phyloP scores from a whole-genome alignment of 53 echinoderm and acorn worm genomes.

The Henricia sp. region DNA sequence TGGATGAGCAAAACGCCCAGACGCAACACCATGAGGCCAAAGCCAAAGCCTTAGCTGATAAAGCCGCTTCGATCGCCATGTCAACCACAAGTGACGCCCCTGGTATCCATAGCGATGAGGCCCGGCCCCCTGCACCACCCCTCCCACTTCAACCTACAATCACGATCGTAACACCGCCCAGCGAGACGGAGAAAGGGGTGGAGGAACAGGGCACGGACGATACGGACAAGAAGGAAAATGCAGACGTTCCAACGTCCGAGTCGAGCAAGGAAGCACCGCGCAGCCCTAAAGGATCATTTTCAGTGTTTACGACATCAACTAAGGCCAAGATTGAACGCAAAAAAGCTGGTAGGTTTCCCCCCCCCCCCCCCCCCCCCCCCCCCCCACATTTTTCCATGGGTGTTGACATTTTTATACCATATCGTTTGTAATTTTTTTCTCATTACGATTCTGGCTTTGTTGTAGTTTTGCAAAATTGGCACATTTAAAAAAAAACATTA shows the following conservation, averaged over 20 bases:
- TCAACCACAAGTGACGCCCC: constrained; percentile 47
- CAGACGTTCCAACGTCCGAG: constrained; percentile 52
- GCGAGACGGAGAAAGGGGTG: constrained; percentile 52
- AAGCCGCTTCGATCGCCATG: constrained; percentile 63
- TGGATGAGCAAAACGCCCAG: constrained; percentile 98
- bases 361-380: too few species aligned
- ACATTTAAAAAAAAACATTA: too few species aligned
- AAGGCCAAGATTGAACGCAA: constrained; percentile 92
- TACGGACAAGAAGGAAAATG: neutral
- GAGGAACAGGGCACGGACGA: constrained; percentile 44
- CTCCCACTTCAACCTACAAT: constrained; percentile 54
- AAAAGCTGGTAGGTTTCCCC: constrained; percentile 80
- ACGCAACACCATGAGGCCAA: constrained; percentile 90
- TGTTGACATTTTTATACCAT: neutral
- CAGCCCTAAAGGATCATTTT: constrained; percentile 59
- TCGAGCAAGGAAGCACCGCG: constrained; percentile 52
- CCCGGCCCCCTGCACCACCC: neutral
- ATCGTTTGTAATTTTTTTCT: neutral
- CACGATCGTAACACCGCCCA: constrained; percentile 73
- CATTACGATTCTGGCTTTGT: neutral
- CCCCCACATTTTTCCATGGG: neutral
- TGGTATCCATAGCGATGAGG: neutral
- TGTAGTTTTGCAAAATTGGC: too few species aligned
- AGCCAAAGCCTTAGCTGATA: constrained; percentile 65
- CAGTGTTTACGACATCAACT: constrained; percentile 74